Evolutionary conservation across 2,113 vertebrate genomes (phyloP), one percentile per base, ranked within the genome.

Genomic region (Lampris incognitus): DNA sequence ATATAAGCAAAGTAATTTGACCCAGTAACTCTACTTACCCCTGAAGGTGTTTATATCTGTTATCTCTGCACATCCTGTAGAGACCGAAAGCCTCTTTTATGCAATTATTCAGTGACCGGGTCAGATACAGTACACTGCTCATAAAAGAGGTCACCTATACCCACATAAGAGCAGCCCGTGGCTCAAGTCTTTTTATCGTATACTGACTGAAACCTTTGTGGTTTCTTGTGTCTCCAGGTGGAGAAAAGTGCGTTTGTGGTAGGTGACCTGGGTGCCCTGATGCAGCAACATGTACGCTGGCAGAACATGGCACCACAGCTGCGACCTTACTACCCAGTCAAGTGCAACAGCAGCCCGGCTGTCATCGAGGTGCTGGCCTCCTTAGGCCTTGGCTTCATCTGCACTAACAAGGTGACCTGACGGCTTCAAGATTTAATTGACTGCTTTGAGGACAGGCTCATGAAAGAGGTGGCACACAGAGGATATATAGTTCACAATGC

Each of bases 181-280:
- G 38, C 59, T 46, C 62, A 52, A 10, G 5, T 4, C 9, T 24
- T 56, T 61, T 24, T 8, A 9, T 50, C 11, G n/a, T 64, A 1
- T 60, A 13, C 36, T 74, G 6, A n/a, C 4, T 66, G 50, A 1
- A n/a, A 6, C 10, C 37, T 36, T 60, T 36, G 36, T 54, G 8
- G 40, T 9, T 37, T 66, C 2, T 57, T 69, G 40, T 56, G 83
- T 85, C 57, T 44, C 61, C 85, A 99, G 97, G 94, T 94, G 92
- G 97, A 96, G 85, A 98, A 96, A 91, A 97, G 93, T 88, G 95
- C 97, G 1, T 99, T 99, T 94, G 96, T 96, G 90, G 96, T 98
- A 91, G 97, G 96, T 51, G 96, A 99, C 91, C 96, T 99, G 63
- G 98, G 98, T 71, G 95, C 95, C 79, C 94, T 99, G 82, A 95